phyloP scores from a whole-genome alignment of 2,888 invertebrate genomes.

The Blera fallax region DNA sequence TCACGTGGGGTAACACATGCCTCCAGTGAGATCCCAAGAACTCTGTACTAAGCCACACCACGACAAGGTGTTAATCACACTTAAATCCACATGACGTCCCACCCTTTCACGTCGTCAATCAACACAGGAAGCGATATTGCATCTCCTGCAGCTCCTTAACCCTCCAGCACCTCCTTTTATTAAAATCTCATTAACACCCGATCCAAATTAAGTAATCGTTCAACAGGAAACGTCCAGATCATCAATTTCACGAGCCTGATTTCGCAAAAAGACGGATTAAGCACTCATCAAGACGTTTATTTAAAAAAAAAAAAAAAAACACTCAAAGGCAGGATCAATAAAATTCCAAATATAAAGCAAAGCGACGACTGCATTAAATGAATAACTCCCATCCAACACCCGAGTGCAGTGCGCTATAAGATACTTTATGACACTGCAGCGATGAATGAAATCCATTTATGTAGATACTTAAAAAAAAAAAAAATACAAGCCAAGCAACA shows the following conservation, averaged over 20 bases:
- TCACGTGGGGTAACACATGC: too few relatives aligned
- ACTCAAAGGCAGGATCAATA: not conserved
- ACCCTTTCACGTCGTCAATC: too few relatives aligned
- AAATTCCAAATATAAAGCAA: conserved; percentile 2
- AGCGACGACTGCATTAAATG: not conserved
- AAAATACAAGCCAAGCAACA: conserved; percentile 9
- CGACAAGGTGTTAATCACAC: too few relatives aligned
- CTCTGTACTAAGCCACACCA: too few relatives aligned
- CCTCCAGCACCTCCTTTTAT: not conserved
- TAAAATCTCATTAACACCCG: not conserved
- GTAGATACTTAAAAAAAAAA: conserved; percentile 9
- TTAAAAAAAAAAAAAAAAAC: not conserved
- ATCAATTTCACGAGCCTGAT: not conserved
- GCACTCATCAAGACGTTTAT: not conserved
- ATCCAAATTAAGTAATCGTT: not conserved
- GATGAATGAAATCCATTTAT: conserved; percentile 65
- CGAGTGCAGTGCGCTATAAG: not conserved
- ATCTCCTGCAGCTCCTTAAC: not conserved
- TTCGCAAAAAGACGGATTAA: not conserved
- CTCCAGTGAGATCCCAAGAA: too few relatives aligned
- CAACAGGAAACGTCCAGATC: not conserved
- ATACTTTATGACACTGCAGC: conserved; percentile 47
- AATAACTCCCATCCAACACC: not conserved
- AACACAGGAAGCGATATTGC: too few relatives aligned
- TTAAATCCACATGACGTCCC: too few relatives aligned